Conservation (phyloP, 1,140 invertebrate genomes). For the Drosophila nigrodunni region DNA sequence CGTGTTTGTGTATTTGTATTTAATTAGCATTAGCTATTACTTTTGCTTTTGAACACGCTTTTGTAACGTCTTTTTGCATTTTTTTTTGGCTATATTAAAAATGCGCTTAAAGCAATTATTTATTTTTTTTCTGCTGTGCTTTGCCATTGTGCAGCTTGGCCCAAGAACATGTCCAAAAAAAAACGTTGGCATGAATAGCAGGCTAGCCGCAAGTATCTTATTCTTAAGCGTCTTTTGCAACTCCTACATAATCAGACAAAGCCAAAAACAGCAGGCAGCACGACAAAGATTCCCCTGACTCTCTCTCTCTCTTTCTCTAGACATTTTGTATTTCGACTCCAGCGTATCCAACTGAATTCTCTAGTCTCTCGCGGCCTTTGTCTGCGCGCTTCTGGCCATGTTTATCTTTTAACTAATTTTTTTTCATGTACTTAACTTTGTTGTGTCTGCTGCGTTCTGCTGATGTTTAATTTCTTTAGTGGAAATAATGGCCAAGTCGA, state of each 20-base stretch:
- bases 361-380: conserved; percentile 40
- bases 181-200: conserved; percentile 53
- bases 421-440: conserved; percentile 79
- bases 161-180: conserved; percentile 48
- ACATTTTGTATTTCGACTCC: not conserved
- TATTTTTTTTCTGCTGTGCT: conserved; percentile 37
- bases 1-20: conserved; percentile 82
- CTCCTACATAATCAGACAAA: conserved; percentile 79
- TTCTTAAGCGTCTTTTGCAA: conserved; percentile 50
- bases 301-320: not conserved
- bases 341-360: not conserved
- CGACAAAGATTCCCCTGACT: conserved; percentile 35
- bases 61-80: conserved; percentile 45
- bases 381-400: conserved; percentile 76
- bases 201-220: conserved; percentile 71
- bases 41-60: conserved; percentile 34
- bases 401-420: conserved; percentile 83
- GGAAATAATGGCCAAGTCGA: conserved; percentile 19
- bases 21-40: conserved; percentile 70
- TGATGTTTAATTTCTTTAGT: conserved; percentile 72
- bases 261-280: conserved; percentile 69
- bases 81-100: conserved; percentile 65
- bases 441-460: conserved; percentile 35
- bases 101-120: conserved; percentile 79
- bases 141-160: conserved; percentile 67